These are phyloP conservation scores for Prorops nasuta DNA, from an alignment of 1,140 invertebrate species.

Conservation along the genomic window DNA sequence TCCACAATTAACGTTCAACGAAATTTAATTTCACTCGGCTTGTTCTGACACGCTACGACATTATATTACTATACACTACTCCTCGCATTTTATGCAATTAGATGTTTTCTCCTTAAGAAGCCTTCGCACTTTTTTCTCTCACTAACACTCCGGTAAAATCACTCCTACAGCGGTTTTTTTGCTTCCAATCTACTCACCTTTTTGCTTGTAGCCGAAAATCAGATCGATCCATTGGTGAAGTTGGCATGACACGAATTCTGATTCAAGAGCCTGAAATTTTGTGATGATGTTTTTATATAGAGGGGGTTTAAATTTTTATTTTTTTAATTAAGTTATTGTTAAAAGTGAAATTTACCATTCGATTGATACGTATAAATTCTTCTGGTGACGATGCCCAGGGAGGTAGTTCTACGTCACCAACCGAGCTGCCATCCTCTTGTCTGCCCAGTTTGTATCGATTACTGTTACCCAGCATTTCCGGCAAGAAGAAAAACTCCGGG, in stretches of 20 bases:
- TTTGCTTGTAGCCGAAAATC: constrained; percentile 99
- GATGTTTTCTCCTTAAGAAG: not conserved
- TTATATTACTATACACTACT: too few relatives aligned
- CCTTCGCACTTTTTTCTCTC: too few relatives aligned
- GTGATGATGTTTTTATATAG: constrained; percentile 12
- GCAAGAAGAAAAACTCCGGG: constrained; percentile 97
- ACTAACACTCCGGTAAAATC: too few relatives aligned
- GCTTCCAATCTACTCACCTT: constrained; percentile 63
- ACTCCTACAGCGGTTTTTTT: not conserved
- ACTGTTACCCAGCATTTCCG: constrained; percentile 97
- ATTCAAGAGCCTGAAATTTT: constrained; percentile 81
- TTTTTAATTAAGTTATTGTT: not conserved
- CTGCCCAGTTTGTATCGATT: constrained; percentile 86
- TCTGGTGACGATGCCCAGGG: constrained; percentile 96
- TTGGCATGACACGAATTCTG: constrained; percentile 98
- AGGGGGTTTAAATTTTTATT: not conserved
- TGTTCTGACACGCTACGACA: constrained; percentile 25
- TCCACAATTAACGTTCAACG: constrained; percentile 48
- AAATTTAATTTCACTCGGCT: constrained; percentile 49
- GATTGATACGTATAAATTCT: constrained; percentile 95
- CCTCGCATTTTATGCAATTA: not conserved
- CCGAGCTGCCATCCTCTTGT: constrained; percentile 79
- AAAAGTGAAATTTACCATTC: constrained; percentile 69
- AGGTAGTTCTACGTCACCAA: constrained; percentile 88
- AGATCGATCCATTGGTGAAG: constrained; percentile 99